Evolutionary conservation across 2,113 vertebrate genomes (phyloP), one percentile per base, ranked within the genome.

Genomic region (Astur gentilis): DNA sequence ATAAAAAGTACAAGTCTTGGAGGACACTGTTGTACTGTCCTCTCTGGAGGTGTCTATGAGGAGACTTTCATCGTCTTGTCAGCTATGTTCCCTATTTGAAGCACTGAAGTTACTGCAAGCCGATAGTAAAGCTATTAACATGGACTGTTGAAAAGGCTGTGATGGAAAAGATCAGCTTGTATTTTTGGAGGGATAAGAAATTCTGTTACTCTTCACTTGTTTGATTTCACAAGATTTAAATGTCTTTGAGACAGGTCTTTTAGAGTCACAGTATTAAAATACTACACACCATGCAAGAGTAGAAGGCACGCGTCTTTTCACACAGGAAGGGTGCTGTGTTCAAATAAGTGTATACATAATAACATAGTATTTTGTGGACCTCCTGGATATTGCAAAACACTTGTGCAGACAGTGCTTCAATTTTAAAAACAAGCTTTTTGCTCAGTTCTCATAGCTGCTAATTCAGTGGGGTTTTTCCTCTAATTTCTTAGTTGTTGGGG

Each of bases 51-150:
- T 13, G 15, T 32, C 73, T 38, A 3, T 17, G 67, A 54, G 71
- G 40, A 50, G 34, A 16, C 31, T 87, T 8, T 26, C 11, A 9
- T 58, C 5, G 18, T 40, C n/a, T 52, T 31, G 13, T 3, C 64
- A 13, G 26, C 34, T 54, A 0, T 20, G 61, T 45, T 77, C 62
- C 84, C 45, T 26, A 8, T 79, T 22, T 3, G 65, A 69, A 54
- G 55, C 54, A 2, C 9, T 58, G 31, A 69, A 97, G 97, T 89
- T 86, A 69, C 32, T 52, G 50, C 32, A 47, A 89, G 90, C 73
- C 89, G 75, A 52, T 42, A 47, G 95, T 97, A 97, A 98, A 98
- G 95, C 98, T 98, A 96, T 98, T 98, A 97, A 97, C 97, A 97
- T 98, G 98, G 98, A 98, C 60, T 25, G 93, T 79, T 83, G 91